Percentiles rank a stretch among this genome's conserved stretches.
These are phyloP conservation scores for Diplogasteroides magnus DNA, from an alignment of 1,140 invertebrate species.

Conservation along the genomic window DNA sequence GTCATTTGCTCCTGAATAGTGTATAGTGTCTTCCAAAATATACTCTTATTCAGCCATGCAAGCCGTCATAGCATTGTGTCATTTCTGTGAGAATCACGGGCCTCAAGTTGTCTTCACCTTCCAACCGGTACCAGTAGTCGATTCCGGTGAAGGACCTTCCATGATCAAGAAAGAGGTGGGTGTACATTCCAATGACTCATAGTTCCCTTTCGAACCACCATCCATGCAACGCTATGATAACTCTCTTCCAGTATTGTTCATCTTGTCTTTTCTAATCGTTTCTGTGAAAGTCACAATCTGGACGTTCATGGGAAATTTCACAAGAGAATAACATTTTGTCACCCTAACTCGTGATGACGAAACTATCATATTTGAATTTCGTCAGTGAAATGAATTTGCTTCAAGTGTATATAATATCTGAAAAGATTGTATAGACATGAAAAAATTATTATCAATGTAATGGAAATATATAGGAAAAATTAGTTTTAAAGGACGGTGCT, in stretches of 20 bases:
- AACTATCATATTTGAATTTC: too few species aligned
- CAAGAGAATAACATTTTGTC: background rate
- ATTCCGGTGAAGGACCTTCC: constrained; percentile 4
- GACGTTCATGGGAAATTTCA: background rate
- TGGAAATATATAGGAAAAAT: too few species aligned
- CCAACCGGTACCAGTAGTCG: constrained; percentile 24
- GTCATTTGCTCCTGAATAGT: too few species aligned
- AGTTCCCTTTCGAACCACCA: background rate
- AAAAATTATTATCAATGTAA: too few species aligned
- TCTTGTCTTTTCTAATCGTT: constrained; percentile 4
- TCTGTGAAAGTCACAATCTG: background rate
- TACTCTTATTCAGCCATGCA: constrained; percentile 25
- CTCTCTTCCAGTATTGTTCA: background rate
- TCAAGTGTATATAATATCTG: too few species aligned
- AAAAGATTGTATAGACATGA: too few species aligned
- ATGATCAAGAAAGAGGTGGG: too few species aligned
- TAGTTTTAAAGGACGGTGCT: too few species aligned
- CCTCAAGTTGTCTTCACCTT: constrained; percentile 30
- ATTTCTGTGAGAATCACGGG: constrained; percentile 36
- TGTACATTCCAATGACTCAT: too few species aligned
- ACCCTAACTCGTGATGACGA: too few species aligned
- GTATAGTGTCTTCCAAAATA: too few species aligned
- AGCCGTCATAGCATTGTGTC: constrained; percentile 35
- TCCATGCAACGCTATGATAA: constrained; percentile 5
- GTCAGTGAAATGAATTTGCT: too few species aligned